These are phyloP conservation scores for Drosophila kohkoa DNA, from an alignment of 1,140 invertebrate genomes.

Conservation along the genomic window DNA sequence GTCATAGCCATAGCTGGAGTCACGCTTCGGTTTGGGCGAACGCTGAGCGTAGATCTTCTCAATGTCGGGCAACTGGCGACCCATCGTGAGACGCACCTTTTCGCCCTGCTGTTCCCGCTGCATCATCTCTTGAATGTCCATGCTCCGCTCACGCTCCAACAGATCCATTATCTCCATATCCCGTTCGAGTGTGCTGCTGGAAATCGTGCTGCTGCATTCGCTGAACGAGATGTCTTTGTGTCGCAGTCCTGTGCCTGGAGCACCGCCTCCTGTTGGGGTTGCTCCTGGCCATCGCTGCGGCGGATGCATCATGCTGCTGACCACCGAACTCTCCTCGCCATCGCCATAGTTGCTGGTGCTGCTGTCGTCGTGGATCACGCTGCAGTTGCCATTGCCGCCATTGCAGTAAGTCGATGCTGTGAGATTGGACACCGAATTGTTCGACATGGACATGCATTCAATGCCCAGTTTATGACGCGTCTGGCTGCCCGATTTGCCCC, in stretches of 20 bases:
- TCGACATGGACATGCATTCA: slow-evolving; percentile 61
- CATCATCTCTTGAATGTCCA: slow-evolving; percentile 83
- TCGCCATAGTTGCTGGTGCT: slow-evolving; percentile 80
- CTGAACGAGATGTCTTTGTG: slow-evolving; percentile 78
- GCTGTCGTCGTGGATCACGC: slow-evolving; percentile 66
- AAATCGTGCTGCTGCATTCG: slow-evolving; percentile 79
- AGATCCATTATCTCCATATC: slow-evolving; percentile 83
- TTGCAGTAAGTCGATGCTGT: slow-evolving; percentile 81
- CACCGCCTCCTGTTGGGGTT: neutral
- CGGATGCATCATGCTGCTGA: slow-evolving; percentile 80
- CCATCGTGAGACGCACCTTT: slow-evolving; percentile 49
- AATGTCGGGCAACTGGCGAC: slow-evolving; percentile 75
- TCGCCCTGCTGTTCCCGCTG: slow-evolving; percentile 72
- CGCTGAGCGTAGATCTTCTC: slow-evolving; percentile 76
- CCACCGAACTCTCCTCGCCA: slow-evolving; percentile 79
- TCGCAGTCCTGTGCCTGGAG: slow-evolving; percentile 20
- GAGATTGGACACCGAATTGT: slow-evolving; percentile 75
- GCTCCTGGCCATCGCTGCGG: slow-evolving; percentile 57
- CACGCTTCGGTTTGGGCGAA: slow-evolving; percentile 66
- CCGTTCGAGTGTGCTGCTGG: slow-evolving; percentile 77
- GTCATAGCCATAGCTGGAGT: slow-evolving; percentile 50
- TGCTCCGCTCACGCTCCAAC: slow-evolving; percentile 81
- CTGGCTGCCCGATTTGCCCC: slow-evolving; percentile 7
- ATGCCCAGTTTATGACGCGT: slow-evolving; percentile 48
- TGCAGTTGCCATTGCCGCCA: slow-evolving; percentile 42